A percentile compares a stretch with the other conserved stretches of the same genome.
Conservation (phyloP, 2,888 invertebrate genomes). For the Resseliella maxima region DNA sequence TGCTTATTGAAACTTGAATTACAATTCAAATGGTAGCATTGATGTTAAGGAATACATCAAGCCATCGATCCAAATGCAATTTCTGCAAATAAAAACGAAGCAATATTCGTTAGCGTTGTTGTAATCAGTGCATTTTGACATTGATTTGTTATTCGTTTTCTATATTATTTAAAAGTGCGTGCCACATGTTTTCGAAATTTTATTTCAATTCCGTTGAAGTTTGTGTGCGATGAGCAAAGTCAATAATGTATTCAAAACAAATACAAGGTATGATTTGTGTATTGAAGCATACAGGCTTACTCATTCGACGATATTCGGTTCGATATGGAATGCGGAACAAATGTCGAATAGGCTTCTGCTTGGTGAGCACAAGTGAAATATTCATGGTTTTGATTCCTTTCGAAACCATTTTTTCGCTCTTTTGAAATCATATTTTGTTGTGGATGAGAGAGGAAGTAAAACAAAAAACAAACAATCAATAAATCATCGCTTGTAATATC, state of each 20-base stretch:
- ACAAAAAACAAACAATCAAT: constrained; percentile 16
- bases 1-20: neutral
- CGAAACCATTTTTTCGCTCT: neutral
- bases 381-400: constrained; percentile 14
- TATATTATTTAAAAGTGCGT: neutral
- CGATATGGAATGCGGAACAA: neutral
- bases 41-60: neutral
- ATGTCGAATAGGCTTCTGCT: neutral
- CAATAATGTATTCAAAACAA: constrained; percentile 40
- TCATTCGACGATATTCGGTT: neutral
- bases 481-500: constrained; percentile 19
- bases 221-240: constrained; percentile 9
- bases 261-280: constrained; percentile 21
- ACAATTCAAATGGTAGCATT: constrained; percentile 15
- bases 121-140: neutral
- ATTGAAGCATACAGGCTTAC: neutral
- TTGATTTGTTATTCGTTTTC: constrained; percentile 17
- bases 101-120: neutral
- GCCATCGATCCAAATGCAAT: neutral
- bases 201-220: constrained; percentile 26
- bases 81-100: constrained; percentile 14
- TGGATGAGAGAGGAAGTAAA: neutral
- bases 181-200: constrained; percentile 45
- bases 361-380: neutral
- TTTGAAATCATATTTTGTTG: neutral